A percentile compares a stretch with the other conserved stretches of the same genome.
Evolutionary conservation across 2,113 vertebrate species (phyloP).

Genomic region (Megalops atlanticus): DNA sequence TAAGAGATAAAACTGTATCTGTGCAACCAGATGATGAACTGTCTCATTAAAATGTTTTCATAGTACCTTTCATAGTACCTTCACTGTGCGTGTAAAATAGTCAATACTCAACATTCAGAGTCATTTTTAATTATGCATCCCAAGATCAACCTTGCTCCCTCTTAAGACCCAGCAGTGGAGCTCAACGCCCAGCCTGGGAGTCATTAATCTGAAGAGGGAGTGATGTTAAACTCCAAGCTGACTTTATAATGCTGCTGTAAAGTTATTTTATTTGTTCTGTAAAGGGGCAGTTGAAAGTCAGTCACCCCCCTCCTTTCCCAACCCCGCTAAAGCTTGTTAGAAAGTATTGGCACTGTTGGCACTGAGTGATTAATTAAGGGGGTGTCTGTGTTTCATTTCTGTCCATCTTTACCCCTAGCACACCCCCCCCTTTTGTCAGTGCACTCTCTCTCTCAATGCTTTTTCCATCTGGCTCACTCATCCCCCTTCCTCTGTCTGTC

Average conservation of each 20-base stretch:
- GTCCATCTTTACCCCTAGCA: conserved; percentile 40
- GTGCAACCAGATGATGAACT: not conserved
- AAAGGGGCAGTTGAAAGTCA: conserved; percentile 14
- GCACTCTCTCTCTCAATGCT: conserved; percentile 40
- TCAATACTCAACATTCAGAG: not conserved
- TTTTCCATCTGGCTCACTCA: conserved; percentile 48
- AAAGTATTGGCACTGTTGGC: too few species aligned
- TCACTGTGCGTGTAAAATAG: not conserved
- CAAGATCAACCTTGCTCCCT: not conserved
- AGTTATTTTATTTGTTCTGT: conserved; percentile 52
- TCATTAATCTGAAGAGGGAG: not conserved
- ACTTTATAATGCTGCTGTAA: conserved; percentile 7
- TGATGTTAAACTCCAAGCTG: not conserved
- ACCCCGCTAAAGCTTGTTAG: too few species aligned
- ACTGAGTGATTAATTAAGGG: not conserved
- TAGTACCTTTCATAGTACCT: not conserved
- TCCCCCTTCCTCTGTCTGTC: conserved; percentile 29
- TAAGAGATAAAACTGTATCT: not conserved
- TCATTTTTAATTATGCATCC: too few species aligned
- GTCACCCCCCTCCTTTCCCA: not conserved
- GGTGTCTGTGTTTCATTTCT: not conserved
- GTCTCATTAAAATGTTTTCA: not conserved
- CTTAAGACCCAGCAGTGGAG: not conserved
- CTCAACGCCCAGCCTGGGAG: too few species aligned
- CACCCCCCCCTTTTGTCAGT: conserved; percentile 37